These are phyloP conservation scores for Tachypleus tridentatus DNA, from an alignment of 1,140 invertebrate species.

Conservation along the genomic window DNA sequence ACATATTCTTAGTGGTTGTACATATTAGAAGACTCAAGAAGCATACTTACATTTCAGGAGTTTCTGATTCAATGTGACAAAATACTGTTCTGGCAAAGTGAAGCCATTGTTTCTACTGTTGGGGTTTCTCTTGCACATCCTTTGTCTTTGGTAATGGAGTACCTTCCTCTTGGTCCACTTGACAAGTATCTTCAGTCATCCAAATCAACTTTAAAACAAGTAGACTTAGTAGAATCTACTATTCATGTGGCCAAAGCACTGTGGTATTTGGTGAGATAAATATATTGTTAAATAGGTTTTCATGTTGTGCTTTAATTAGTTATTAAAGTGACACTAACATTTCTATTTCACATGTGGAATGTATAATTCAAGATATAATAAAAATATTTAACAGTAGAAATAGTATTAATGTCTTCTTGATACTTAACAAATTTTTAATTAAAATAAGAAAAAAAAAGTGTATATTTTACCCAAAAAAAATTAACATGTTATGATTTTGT, in stretches of 20 bases:
- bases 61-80: slow-evolving; percentile 58
- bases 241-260: slow-evolving; percentile 61
- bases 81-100: slow-evolving; percentile 60
- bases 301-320: background rate
- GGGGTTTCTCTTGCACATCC: slow-evolving; percentile 56
- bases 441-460: no score
- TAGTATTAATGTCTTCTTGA: no score
- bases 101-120: slow-evolving; percentile 54
- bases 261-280: slow-evolving; percentile 56
- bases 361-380: no score
- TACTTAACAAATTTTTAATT: no score
- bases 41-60: slow-evolving; percentile 42
- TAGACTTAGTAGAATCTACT: slow-evolving; percentile 63
- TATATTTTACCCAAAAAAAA: no score
- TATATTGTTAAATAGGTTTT: no score
- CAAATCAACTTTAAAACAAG: slow-evolving; percentile 39
- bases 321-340: no score
- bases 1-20: no score
- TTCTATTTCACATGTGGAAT: no score
- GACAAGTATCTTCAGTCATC: slow-evolving; percentile 53
- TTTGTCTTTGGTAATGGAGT: slow-evolving; percentile 68
- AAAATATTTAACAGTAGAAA: no score
- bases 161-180: slow-evolving; percentile 58
- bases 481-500: no score
- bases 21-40: no score